Conservation (phyloP, 2,113 vertebrate species). For the Catagonus wagneri region DNA sequence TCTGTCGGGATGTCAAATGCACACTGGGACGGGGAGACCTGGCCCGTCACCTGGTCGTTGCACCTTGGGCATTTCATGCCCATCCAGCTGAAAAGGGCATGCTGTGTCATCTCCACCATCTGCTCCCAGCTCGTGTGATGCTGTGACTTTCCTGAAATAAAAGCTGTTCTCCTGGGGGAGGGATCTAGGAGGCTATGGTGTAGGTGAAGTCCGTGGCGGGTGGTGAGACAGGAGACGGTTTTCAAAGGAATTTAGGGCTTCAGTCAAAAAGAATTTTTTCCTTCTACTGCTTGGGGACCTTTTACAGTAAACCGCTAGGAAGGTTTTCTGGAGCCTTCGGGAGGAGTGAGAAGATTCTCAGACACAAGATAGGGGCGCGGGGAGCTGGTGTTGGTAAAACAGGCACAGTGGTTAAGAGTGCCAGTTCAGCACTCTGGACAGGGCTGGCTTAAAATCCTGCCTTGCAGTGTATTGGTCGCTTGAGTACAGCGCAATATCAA, state of each 20-base stretch:
- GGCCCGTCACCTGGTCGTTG: background rate
- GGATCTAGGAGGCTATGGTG: background rate
- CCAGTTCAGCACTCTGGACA: background rate
- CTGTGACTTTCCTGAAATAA: slow-evolving; percentile 55
- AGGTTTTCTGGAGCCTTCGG: background rate
- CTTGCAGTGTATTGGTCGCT: background rate
- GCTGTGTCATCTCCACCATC: background rate
- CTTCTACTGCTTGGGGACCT: background rate
- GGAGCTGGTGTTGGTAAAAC: background rate
- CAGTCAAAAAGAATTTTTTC: background rate
- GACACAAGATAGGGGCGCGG: background rate
- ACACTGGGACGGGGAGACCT: background rate
- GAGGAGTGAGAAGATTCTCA: background rate
- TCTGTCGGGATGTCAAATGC: background rate
- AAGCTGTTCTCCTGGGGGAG: background rate
- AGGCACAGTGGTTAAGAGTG: no score
- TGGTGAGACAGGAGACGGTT: background rate
- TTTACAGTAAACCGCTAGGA: background rate
- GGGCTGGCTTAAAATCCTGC: background rate
- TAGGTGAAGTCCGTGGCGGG: background rate
- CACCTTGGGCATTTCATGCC: background rate
- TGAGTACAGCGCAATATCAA: background rate
- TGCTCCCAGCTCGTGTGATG: background rate
- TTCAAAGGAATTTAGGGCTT: background rate
- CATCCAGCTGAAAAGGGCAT: slow-evolving; percentile 37